A percentile compares a stretch with the other conserved stretches of the same genome.
Evolutionary conservation across 2,797 vertebrate genomes (phyloP).

Genomic region (Sebastes steindachneri): DNA sequence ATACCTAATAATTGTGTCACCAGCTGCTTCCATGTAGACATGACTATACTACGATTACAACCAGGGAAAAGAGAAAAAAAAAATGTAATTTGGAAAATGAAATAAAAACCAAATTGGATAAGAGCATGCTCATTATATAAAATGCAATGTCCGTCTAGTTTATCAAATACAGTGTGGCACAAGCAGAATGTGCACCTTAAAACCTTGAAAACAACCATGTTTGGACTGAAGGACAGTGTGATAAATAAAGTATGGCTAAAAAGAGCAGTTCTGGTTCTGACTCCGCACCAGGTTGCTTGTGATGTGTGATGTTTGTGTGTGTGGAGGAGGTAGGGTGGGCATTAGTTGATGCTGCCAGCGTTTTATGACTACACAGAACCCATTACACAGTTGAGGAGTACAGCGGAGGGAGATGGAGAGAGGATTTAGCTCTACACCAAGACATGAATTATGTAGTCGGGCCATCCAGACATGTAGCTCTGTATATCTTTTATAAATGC

Average conservation of each 20-base stretch:
- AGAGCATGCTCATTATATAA: not conserved
- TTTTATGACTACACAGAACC: slow-evolving; percentile 57
- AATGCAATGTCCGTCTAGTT: not conserved
- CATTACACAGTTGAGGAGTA: slow-evolving; percentile 54
- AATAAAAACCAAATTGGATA: not conserved
- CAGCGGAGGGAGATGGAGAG: slow-evolving; percentile 9
- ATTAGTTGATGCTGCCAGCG: slow-evolving; percentile 37
- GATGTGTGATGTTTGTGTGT: not conserved
- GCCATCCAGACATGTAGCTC: slow-evolving; percentile 65
- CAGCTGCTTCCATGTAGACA: not conserved
- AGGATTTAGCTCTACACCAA: slow-evolving; percentile 64
- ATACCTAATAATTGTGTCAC: not conserved
- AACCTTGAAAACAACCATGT: slow-evolving; percentile 15
- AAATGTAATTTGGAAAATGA: not conserved
- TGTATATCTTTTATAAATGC: slow-evolving; percentile 75
- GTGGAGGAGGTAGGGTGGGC: not conserved
- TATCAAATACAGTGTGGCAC: not conserved
- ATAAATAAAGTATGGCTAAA: slow-evolving; percentile 63
- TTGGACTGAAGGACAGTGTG: slow-evolving; percentile 22
- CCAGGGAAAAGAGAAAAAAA: not conserved
- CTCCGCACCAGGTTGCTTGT: not conserved
- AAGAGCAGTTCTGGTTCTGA: slow-evolving; percentile 36
- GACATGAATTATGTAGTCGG: slow-evolving; percentile 75
- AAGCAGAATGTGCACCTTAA: not conserved
- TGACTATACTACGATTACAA: not conserved